Conservation (phyloP, 2,888 invertebrate species). For the Hedya salicella region DNA sequence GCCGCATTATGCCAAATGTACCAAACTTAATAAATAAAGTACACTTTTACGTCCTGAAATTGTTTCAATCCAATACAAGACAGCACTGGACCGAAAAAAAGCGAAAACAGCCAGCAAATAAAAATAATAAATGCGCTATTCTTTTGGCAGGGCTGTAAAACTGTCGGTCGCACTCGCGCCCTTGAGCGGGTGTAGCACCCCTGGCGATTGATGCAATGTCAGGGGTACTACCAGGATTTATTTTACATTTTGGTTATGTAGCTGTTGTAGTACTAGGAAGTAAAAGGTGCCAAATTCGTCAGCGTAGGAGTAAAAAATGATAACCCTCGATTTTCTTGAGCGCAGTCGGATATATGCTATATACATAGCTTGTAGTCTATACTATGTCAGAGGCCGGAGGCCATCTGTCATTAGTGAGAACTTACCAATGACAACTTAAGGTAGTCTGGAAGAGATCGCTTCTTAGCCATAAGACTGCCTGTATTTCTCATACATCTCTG, state of each 20-base stretch:
- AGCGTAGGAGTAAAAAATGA: no score
- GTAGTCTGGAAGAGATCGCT: no score
- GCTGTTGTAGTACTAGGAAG: slow-evolving; percentile 8
- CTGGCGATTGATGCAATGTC: slow-evolving; percentile 60
- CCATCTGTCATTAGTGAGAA: no score
- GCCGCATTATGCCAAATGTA: background rate
- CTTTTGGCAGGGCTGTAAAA: slow-evolving; percentile 80
- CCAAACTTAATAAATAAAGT: slow-evolving; percentile 2
- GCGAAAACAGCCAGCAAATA: slow-evolving; percentile 68
- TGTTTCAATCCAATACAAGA: slow-evolving; percentile 62
- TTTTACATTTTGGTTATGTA: slow-evolving; percentile 25
- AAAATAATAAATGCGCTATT: slow-evolving; percentile 83
- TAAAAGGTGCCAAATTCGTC: no score
- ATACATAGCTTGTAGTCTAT: no score
- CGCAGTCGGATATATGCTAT: no score
- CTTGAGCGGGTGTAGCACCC: slow-evolving; percentile 64
- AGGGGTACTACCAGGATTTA: slow-evolving; percentile 48
- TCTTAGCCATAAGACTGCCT: no score
- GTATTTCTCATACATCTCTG: no score
- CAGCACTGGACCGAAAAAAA: slow-evolving; percentile 69
- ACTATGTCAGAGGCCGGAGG: no score
- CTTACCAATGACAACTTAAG: no score
- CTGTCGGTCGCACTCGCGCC: slow-evolving; percentile 75
- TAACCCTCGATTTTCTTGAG: no score
- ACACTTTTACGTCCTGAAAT: slow-evolving; percentile 23